A percentile compares a stretch with the other conserved stretches of the same genome.
Conservation (phyloP, 2,888 invertebrate species). For the Meandrusa payeni region DNA sequence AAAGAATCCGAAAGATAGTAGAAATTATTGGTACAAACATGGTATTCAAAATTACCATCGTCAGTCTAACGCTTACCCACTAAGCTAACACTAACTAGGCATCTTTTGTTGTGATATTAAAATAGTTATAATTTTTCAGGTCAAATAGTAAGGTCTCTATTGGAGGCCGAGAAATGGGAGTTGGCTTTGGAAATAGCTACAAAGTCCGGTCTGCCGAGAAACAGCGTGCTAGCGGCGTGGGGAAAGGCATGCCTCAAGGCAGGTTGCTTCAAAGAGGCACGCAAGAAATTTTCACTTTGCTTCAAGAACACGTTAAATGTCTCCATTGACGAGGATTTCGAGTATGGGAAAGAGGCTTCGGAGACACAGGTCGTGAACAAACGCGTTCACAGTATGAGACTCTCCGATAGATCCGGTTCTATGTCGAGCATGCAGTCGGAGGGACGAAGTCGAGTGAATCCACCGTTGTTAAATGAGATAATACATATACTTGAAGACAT, state of each 20-base stretch:
- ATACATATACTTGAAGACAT: constrained; percentile 84
- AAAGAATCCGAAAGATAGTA: too few species aligned
- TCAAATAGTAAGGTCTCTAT: constrained; percentile 85
- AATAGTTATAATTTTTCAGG: too few species aligned
- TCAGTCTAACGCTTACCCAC: too few species aligned
- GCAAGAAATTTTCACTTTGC: constrained; percentile 85
- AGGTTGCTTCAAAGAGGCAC: constrained; percentile 88
- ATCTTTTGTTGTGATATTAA: too few species aligned
- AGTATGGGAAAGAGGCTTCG: constrained; percentile 62
- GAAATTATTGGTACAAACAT: too few species aligned
- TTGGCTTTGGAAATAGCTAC: constrained; percentile 92
- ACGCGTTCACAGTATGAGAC: constrained; percentile 47
- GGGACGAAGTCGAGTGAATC: constrained; percentile 81
- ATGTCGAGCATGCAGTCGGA: constrained; percentile 59
- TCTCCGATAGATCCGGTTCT: constrained; percentile 53
- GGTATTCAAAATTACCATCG: too few species aligned
- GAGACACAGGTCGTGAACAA: constrained; percentile 56
- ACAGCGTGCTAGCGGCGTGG: constrained; percentile 93
- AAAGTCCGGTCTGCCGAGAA: constrained; percentile 89
- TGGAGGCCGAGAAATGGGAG: constrained; percentile 93
- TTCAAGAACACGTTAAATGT: constrained; percentile 61
- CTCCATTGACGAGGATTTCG: constrained; percentile 62
- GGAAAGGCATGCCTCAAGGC: constrained; percentile 91
- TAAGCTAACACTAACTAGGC: too few species aligned
- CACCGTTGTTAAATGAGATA: constrained; percentile 86